phyloP scores from a whole-genome alignment of 2,797 vertebrate genomes.

The Gymnothorax javanicus region DNA sequence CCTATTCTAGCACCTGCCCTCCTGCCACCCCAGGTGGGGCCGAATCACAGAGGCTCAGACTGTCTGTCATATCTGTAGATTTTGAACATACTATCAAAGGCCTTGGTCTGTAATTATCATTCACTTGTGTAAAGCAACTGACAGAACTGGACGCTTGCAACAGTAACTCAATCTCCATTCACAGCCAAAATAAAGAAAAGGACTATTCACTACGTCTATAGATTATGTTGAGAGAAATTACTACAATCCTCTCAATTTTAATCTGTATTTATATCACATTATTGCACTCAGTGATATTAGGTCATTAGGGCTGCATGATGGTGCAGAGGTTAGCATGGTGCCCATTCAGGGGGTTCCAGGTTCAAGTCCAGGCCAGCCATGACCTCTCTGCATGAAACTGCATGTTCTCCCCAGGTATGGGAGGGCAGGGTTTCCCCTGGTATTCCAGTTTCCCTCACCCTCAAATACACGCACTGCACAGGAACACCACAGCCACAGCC shows the following conservation, averaged over 20 bases:
- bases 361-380: no score
- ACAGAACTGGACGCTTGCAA: not conserved
- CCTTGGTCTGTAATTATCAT: not conserved
- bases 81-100: not conserved
- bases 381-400: no score
- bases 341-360: no score
- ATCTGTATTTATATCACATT: not conserved
- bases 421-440: no score
- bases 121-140: not conserved
- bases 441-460: no score
- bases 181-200: not conserved
- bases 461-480: no score
- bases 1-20: constrained; percentile 31
- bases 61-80: not conserved
- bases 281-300: not conserved
- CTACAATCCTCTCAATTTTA: not conserved
- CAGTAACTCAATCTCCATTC: not conserved
- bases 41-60: not conserved
- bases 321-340: no score
- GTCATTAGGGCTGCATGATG: no score
- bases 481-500: no score
- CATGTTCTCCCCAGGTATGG: no score
- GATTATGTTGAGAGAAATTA: not conserved
- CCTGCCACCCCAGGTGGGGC: constrained; percentile 9
- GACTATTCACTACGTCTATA: no score